Evolutionary conservation across 2,888 invertebrate species (phyloP).

Genomic region (Xylophagus ater): DNA sequence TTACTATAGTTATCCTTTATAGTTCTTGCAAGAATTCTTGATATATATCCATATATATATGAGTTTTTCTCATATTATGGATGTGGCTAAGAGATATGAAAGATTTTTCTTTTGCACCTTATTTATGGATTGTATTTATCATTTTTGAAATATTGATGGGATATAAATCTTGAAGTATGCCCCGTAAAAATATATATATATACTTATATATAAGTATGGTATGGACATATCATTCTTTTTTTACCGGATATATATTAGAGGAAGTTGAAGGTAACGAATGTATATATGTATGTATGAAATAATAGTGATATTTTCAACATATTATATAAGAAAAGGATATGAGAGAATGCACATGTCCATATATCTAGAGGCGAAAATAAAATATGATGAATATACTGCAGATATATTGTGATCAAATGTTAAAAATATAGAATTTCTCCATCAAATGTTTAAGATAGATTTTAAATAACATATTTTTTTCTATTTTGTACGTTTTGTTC

Average conservation of each 20-base stretch:
- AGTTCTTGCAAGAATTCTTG: no score
- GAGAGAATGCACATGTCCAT: neutral
- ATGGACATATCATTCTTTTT: constrained; percentile 8
- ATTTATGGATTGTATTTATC: constrained; percentile 26
- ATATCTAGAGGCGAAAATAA: no score
- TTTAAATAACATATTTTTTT: no score
- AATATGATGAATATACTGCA: no score
- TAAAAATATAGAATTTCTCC: no score
- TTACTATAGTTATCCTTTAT: no score
- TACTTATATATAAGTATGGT: neutral
- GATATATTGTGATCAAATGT: no score
- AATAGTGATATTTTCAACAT: constrained; percentile 7
- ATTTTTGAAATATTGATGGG: constrained; percentile 25
- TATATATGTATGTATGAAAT: constrained; percentile 1
- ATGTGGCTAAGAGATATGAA: constrained; percentile 16
- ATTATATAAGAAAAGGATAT: constrained; percentile 5
- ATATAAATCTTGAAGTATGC: constrained; percentile 22
- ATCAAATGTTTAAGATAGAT: no score
- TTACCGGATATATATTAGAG: constrained; percentile 2
- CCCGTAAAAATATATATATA: constrained; percentile 1
- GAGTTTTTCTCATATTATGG: no score
- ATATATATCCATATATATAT: no score
- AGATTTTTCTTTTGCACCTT: constrained; percentile 22
- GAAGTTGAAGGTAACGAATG: constrained; percentile 6
- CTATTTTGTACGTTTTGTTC: no score